These are phyloP conservation scores for Lycocerus yunnanus DNA, from an alignment of 2,888 invertebrate genomes.

Conservation along the genomic window DNA sequence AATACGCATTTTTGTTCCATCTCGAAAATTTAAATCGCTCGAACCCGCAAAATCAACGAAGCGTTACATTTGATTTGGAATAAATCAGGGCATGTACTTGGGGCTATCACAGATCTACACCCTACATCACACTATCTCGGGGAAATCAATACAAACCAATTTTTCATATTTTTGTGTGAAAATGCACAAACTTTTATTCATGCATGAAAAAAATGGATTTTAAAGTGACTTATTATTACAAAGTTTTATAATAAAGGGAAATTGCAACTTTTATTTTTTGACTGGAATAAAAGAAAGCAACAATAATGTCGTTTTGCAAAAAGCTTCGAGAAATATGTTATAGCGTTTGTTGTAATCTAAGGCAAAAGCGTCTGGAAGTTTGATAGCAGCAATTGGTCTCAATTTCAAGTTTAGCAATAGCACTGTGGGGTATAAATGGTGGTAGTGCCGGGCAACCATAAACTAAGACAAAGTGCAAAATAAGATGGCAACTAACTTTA, in stretches of 20 bases:
- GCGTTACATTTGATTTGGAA: slow-evolving; percentile 49
- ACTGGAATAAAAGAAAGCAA: neutral
- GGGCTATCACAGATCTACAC: slow-evolving; percentile 29
- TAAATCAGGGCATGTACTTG: slow-evolving; percentile 43
- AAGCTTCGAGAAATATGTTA: neutral
- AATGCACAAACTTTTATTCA: neutral
- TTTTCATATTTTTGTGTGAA: slow-evolving; percentile 1
- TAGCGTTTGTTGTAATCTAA: slow-evolving; percentile 1
- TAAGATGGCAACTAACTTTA: slow-evolving; percentile 23
- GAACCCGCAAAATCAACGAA: slow-evolving; percentile 48
- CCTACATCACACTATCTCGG: slow-evolving; percentile 20
- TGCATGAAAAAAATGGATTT: neutral
- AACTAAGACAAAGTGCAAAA: slow-evolving; percentile 32
- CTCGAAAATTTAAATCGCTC: slow-evolving; percentile 48
- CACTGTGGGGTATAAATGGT: slow-evolving; percentile 31
- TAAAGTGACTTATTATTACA: neutral
- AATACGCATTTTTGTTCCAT: slow-evolving; percentile 30
- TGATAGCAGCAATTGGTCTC: slow-evolving; percentile 20
- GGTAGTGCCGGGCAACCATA: slow-evolving; percentile 29
- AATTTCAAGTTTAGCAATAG: slow-evolving; percentile 33
- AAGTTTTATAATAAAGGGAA: neutral
- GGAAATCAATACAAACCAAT: slow-evolving; percentile 13
- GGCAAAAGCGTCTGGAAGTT: slow-evolving; percentile 18
- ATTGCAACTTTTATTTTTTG: neutral
- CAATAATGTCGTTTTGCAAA: neutral